A percentile compares a stretch with the other conserved stretches of the same genome.
phyloP scores from a whole-genome alignment of 2,888 invertebrate species.

The Arge pagana region DNA sequence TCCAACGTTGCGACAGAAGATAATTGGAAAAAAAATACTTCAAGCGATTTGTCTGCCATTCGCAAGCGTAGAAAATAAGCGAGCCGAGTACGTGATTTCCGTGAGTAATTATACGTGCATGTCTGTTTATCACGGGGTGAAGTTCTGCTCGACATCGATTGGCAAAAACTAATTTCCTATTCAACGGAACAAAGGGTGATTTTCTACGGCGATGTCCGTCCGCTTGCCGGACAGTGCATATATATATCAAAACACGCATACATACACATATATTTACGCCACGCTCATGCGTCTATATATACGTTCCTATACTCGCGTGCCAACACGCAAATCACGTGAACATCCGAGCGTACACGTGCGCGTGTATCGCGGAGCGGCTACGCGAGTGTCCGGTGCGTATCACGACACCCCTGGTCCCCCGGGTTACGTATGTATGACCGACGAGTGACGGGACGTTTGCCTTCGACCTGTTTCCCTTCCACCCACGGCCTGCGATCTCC shows the following conservation, averaged over 20 bases:
- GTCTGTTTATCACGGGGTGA: slow-evolving; percentile 46
- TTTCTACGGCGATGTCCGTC: slow-evolving; percentile 46
- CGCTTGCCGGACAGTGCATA: slow-evolving; percentile 25
- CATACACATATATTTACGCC: neutral
- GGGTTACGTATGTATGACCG: no score
- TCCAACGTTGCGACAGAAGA: no score
- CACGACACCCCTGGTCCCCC: slow-evolving; percentile 45
- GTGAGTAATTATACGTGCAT: slow-evolving; percentile 48
- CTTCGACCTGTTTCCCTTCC: slow-evolving; percentile 17
- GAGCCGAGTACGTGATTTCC: slow-evolving; percentile 31
- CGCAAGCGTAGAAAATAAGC: neutral
- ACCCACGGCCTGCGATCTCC: slow-evolving; percentile 24
- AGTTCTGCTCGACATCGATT: slow-evolving; percentile 55
- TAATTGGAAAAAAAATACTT: no score
- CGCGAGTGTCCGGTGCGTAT: slow-evolving; percentile 55
- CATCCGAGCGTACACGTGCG: neutral
- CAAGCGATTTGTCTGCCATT: no score
- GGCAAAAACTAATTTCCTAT: slow-evolving; percentile 58
- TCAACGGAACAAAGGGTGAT: slow-evolving; percentile 55
- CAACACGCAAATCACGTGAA: neutral
- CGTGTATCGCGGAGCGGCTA: slow-evolving; percentile 3
- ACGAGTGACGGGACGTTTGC: slow-evolving; percentile 18
- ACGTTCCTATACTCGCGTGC: no score
- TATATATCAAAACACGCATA: neutral
- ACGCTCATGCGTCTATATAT: no score